phyloP scores from a whole-genome alignment of 2,797 vertebrate species.

The Anguilla marmorata region DNA sequence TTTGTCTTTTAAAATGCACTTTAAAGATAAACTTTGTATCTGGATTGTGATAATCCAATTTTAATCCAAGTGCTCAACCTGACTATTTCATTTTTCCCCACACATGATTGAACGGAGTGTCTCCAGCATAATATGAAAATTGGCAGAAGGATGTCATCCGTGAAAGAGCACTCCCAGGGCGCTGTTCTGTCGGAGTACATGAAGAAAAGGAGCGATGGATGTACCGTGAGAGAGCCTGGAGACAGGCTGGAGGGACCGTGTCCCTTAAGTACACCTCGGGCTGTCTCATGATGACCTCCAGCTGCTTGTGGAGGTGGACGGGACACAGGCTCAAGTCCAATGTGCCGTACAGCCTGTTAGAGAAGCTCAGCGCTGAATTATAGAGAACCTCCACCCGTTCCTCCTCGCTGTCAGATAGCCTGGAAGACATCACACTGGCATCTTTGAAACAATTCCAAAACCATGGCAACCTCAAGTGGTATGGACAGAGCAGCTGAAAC shows the following conservation, averaged over 20 bases:
- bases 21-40: not conserved
- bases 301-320: slow-evolving; percentile 65
- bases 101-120: not conserved
- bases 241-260: slow-evolving; percentile 56
- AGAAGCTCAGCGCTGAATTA: slow-evolving; percentile 75
- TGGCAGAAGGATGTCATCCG: not conserved
- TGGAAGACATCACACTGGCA: slow-evolving; percentile 57
- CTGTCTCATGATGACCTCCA: slow-evolving; percentile 62
- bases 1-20: not conserved
- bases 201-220: not conserved
- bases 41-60: not conserved
- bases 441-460: slow-evolving; percentile 27
- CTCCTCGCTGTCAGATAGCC: slow-evolving; percentile 55
- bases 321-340: slow-evolving; percentile 71
- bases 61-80: not conserved
- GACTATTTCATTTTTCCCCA: not conserved
- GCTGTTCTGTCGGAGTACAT: not conserved
- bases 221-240: slow-evolving; percentile 79
- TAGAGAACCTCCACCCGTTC: slow-evolving; percentile 71
- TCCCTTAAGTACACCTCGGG: slow-evolving; percentile 70
- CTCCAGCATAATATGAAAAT: not conserved
- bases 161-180: not conserved
- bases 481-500: slow-evolving; percentile 20
- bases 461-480: slow-evolving; percentile 37
- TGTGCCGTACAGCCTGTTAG: slow-evolving; percentile 69